phyloP scores from a whole-genome alignment of 2,797 vertebrate genomes.

The Dipus sagitta region DNA sequence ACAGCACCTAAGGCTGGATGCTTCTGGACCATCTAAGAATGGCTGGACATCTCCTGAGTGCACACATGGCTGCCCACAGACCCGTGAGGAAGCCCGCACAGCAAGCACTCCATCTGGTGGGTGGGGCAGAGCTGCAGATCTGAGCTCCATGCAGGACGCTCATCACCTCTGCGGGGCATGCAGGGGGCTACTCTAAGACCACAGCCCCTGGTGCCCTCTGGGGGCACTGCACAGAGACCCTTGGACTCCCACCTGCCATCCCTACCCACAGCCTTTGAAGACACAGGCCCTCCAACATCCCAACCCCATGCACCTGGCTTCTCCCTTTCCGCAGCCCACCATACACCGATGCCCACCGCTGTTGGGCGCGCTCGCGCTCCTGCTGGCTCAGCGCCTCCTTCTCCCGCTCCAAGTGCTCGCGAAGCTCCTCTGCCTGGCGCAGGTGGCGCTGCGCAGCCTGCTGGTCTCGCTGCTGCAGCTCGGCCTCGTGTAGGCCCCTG shows the following conservation, averaged over 20 bases:
- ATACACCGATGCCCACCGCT: conserved; percentile 86
- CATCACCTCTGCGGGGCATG: too few species aligned
- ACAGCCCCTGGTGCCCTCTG: not conserved
- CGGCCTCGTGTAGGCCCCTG: conserved; percentile 92
- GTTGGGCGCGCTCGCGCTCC: conserved; percentile 92
- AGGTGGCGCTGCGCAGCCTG: conserved; percentile 91
- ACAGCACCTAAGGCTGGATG: accelerated
- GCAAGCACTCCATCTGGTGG: too few species aligned
- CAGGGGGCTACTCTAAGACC: not conserved
- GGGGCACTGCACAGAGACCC: not conserved
- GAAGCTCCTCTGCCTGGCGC: conserved; percentile 92
- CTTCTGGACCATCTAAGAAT: too few species aligned
- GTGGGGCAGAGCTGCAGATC: too few species aligned
- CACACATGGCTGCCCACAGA: too few species aligned
- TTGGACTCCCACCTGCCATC: not conserved
- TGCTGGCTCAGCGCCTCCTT: conserved; percentile 92
- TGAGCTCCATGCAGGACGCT: accelerated
- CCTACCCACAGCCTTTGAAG: too few species aligned
- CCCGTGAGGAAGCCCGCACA: too few species aligned
- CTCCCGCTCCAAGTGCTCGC: conserved; percentile 91
- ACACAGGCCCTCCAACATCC: not conserved
- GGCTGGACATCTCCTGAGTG: not conserved
- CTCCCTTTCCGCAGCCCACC: not conserved
- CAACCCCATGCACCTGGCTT: not conserved
- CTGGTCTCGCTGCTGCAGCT: conserved; percentile 93